Evolutionary conservation across 1,140 invertebrate genomes (phyloP).

Genomic region (Cardiocondyla obscurior): DNA sequence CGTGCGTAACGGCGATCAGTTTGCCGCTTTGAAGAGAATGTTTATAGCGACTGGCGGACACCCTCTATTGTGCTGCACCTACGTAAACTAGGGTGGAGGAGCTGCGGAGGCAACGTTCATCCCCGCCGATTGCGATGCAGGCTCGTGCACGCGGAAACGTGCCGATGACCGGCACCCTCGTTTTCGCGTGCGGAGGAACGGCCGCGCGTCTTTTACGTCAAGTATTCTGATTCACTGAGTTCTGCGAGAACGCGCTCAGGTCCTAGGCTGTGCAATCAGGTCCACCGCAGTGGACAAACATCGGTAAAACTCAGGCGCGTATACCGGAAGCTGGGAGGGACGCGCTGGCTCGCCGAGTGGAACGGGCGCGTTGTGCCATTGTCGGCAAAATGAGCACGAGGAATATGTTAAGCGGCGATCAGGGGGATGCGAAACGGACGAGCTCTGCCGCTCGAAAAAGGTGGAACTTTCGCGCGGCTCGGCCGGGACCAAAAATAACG

Average conservation of each 20-base stretch:
- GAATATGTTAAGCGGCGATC: constrained; percentile 33
- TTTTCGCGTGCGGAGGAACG: background rate
- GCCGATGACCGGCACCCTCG: constrained; percentile 56
- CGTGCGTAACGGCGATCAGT: constrained; percentile 66
- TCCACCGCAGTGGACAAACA: constrained; percentile 58
- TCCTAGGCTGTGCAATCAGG: constrained; percentile 24
- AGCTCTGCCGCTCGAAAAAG: constrained; percentile 28
- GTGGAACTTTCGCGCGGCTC: constrained; percentile 31
- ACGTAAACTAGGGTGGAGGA: constrained; percentile 37
- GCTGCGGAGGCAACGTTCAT: constrained; percentile 37
- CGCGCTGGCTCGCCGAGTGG: constrained; percentile 37
- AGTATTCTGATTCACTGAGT: constrained; percentile 66
- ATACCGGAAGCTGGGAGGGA: constrained; percentile 34
- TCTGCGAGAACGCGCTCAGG: constrained; percentile 30
- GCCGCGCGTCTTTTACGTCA: constrained; percentile 30
- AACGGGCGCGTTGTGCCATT: constrained; percentile 38
- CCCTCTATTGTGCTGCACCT: constrained; percentile 56
- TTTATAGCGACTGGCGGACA: constrained; percentile 56
- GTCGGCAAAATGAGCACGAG: constrained; percentile 42
- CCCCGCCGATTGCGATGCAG: constrained; percentile 2
- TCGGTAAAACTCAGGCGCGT: constrained; percentile 23
- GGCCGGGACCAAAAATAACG: constrained; percentile 19
- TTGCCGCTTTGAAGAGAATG: constrained; percentile 70
- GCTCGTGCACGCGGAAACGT: constrained; percentile 48
- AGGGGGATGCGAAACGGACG: constrained; percentile 41